Percentiles rank a stretch among this genome's conserved stretches.
Conservation (phyloP, 2,797 vertebrate genomes). For the Gallinago nigripennis region DNA sequence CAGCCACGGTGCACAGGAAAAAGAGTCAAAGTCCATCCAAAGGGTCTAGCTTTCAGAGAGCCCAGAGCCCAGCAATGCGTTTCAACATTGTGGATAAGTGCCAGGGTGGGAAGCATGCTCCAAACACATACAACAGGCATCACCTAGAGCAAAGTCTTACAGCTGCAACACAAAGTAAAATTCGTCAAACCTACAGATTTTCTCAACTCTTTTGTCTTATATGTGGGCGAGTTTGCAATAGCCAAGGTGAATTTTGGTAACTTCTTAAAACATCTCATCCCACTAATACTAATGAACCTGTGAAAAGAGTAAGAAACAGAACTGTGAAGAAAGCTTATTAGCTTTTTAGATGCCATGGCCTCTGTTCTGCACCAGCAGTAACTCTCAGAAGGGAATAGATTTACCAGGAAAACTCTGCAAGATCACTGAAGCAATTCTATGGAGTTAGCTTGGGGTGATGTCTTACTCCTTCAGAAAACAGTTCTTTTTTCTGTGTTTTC, state of each 20-base stretch:
- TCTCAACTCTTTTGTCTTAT: background rate
- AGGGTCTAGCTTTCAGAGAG: background rate
- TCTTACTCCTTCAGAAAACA: background rate
- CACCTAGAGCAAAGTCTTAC: background rate
- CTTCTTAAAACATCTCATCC: background rate
- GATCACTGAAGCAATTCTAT: background rate
- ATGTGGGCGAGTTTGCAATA: background rate
- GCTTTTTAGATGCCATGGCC: background rate
- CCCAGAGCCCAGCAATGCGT: background rate
- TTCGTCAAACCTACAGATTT: background rate
- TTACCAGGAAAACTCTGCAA: background rate
- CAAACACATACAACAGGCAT: background rate
- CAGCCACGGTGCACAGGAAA: accelerated
- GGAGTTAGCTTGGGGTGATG: background rate
- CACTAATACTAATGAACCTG: background rate
- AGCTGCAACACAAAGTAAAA: background rate
- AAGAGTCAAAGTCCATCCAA: background rate
- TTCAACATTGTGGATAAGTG: background rate
- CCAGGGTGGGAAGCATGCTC: background rate
- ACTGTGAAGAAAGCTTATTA: background rate
- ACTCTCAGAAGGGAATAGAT: background rate
- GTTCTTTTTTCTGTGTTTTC: background rate
- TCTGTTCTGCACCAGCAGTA: background rate
- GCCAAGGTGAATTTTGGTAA: background rate
- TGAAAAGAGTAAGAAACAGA: background rate